phyloP scores from a whole-genome alignment of 2,888 invertebrate species.

The Cheilosia impressa region DNA sequence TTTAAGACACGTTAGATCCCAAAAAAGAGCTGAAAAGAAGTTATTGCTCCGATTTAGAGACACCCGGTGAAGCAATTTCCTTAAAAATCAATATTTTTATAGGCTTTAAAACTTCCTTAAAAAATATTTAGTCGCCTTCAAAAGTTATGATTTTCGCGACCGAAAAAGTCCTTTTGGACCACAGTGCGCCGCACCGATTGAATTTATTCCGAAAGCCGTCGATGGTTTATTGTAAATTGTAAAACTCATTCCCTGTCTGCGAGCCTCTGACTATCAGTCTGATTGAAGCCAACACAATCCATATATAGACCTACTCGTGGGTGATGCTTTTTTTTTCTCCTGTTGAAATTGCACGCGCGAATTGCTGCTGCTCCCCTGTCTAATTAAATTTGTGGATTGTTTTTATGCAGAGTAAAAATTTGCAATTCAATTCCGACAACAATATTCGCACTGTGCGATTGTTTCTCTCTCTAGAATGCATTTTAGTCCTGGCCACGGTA shows the following conservation, averaged over 20 bases:
- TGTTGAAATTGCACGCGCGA: slow-evolving; percentile 52
- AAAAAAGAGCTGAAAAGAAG: no score
- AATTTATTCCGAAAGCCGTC: slow-evolving; percentile 24
- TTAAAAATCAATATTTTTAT: no score
- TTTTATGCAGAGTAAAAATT: slow-evolving; percentile 74
- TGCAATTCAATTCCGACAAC: slow-evolving; percentile 70
- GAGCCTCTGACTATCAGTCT: slow-evolving; percentile 1
- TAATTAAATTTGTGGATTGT: slow-evolving; percentile 75
- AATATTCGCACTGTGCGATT: slow-evolving; percentile 24
- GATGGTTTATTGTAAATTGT: slow-evolving; percentile 66
- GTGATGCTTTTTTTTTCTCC: slow-evolving; percentile 3
- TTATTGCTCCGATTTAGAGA: no score
- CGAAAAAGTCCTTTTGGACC: no score
- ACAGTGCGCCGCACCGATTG: slow-evolving; percentile 5
- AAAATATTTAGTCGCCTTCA: no score
- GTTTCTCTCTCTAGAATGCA: slow-evolving; percentile 35
- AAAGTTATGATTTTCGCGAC: no score
- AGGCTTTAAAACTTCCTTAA: no score
- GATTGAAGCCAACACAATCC: slow-evolving; percentile 55
- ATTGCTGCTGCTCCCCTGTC: slow-evolving; percentile 66
- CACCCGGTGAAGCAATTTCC: no score
- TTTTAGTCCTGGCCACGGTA: slow-evolving; percentile 30
- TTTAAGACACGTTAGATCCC: no score
- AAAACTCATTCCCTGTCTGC: slow-evolving; percentile 31
- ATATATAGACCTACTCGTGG: background rate